phyloP scores from a whole-genome alignment of 2,797 vertebrate genomes.

The Iguana delicatissima region DNA sequence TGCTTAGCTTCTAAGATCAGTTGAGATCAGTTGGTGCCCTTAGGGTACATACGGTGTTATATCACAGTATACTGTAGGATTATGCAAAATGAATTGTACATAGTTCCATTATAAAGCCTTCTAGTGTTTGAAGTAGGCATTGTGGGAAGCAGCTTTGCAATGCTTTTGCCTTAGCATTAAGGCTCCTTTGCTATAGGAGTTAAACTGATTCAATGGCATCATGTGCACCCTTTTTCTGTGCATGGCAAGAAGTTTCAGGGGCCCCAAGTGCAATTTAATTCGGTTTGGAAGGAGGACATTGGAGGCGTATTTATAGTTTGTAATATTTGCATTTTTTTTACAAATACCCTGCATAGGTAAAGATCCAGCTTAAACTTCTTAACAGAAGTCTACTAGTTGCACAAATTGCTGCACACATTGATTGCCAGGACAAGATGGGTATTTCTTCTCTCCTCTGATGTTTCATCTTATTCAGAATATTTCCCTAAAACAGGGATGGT shows the following conservation, averaged over 20 bases:
- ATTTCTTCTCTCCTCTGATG: background rate
- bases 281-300: background rate
- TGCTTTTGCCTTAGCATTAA: background rate
- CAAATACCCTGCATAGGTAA: background rate
- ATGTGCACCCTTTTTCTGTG: background rate
- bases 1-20: too few relatives aligned
- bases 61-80: background rate
- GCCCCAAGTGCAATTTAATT: background rate
- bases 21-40: too few relatives aligned
- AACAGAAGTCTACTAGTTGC: background rate
- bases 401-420: background rate
- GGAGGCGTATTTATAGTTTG: background rate
- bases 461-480: background rate
- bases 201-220: background rate
- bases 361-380: background rate
- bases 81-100: too few relatives aligned
- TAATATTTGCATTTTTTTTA: background rate
- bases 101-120: background rate
- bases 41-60: background rate
- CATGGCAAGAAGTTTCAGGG: background rate
- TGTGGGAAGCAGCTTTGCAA: background rate
- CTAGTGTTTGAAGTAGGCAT: background rate
- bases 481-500: background rate
- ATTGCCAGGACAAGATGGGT: background rate
- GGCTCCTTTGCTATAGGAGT: background rate